These are phyloP conservation scores for Sceliomorpha sp. DNA, from an alignment of 2,888 invertebrate species.

Conservation along the genomic window DNA sequence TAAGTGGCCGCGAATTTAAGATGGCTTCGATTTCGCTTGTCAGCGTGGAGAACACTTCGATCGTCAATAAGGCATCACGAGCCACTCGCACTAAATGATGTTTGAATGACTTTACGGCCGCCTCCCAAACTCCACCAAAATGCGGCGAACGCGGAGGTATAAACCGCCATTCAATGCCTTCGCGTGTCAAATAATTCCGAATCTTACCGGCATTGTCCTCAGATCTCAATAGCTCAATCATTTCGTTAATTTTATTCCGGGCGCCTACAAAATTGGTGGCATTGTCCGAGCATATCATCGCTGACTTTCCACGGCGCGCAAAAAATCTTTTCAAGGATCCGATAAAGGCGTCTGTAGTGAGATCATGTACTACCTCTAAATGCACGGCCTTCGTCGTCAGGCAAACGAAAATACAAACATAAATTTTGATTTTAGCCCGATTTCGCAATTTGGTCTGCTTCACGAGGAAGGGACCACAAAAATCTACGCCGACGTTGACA, in stretches of 20 bases:
- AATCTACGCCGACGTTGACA: too few species aligned
- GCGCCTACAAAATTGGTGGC: constrained; percentile 69
- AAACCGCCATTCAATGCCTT: constrained; percentile 57
- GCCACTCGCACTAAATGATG: constrained; percentile 49
- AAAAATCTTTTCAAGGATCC: constrained; percentile 65
- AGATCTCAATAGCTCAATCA: constrained; percentile 2
- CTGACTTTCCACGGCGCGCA: constrained; percentile 60
- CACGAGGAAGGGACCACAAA: constrained; percentile 59
- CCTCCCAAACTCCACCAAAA: constrained; percentile 33
- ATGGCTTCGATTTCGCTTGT: constrained; percentile 33
- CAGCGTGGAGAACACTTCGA: background rate
- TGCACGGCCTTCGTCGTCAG: constrained; percentile 66
- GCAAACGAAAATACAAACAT: constrained; percentile 63
- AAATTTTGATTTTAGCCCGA: constrained; percentile 21
- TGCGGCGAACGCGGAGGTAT: constrained; percentile 57
- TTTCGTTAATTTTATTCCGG: constrained; percentile 51
- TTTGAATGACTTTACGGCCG: constrained; percentile 52
- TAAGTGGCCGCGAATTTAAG: constrained; percentile 44
- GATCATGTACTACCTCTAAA: constrained; percentile 63
- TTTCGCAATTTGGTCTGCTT: constrained; percentile 57
- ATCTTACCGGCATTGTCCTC: background rate
- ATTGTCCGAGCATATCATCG: constrained; percentile 63
- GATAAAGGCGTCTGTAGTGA: constrained; percentile 64
- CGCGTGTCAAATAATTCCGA: background rate
- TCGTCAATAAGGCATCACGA: background rate